These are phyloP conservation scores for Drosophila greeni DNA, from an alignment of 2,888 invertebrate species.

Conservation along the genomic window DNA sequence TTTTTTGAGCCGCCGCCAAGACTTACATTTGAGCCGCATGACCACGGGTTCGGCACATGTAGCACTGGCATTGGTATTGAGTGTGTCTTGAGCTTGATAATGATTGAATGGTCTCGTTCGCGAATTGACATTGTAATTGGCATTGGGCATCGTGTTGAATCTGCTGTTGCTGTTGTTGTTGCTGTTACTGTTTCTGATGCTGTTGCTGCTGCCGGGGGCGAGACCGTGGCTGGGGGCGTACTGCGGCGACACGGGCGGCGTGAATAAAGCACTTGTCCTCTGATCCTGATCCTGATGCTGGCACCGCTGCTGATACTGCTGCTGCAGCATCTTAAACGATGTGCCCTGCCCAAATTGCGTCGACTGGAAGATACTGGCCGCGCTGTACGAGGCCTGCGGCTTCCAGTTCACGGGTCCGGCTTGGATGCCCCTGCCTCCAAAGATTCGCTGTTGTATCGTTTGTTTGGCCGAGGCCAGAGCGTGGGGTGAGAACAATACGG, in stretches of 20 bases:
- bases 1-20: constrained; percentile 62
- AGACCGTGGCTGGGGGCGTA: constrained; percentile 47
- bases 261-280: constrained; percentile 45
- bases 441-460: constrained; percentile 71
- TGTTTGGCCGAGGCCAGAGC: constrained; percentile 77
- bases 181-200: constrained; percentile 34
- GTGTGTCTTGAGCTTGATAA: constrained; percentile 71
- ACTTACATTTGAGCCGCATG: constrained; percentile 77
- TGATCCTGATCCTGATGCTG: constrained; percentile 45
- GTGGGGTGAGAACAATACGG: constrained; percentile 57
- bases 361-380: constrained; percentile 65
- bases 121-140: constrained; percentile 68
- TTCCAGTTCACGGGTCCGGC: constrained; percentile 42
- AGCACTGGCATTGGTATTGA: constrained; percentile 60
- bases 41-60: constrained; percentile 71
- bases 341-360: constrained; percentile 18
- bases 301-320: constrained; percentile 64
- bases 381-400: constrained; percentile 55
- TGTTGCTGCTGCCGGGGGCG: constrained; percentile 16
- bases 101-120: constrained; percentile 69
- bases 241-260: constrained; percentile 62
- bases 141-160: constrained; percentile 62
- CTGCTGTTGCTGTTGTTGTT: constrained; percentile 50
- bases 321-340: constrained; percentile 59
- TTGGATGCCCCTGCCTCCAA: constrained; percentile 34